Percentiles rank a stretch among this genome's conserved stretches.
Conservation (phyloP, 2,797 vertebrate species). For the Gallinago solitaria region DNA sequence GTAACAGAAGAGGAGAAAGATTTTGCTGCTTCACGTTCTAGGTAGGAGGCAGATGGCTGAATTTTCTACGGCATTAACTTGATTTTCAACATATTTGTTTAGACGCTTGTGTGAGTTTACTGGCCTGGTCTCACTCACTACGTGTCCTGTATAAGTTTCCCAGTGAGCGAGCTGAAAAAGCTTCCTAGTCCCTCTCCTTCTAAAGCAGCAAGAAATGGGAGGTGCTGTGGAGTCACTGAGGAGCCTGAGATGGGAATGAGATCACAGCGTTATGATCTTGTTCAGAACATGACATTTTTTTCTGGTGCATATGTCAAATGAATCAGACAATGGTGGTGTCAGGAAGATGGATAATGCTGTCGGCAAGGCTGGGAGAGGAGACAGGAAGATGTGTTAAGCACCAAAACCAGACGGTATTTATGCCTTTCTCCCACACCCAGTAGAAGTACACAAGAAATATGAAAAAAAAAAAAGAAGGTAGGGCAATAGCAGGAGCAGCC, state of each 20-base stretch:
- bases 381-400: conserved; percentile 6
- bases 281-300: conserved; percentile 46
- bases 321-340: conserved; percentile 57
- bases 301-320: conserved; percentile 64
- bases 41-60: not conserved
- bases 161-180: not conserved
- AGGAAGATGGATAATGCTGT: conserved; percentile 44
- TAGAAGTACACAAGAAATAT: conserved; percentile 4
- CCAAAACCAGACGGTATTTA: not conserved
- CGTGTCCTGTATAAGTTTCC: not conserved
- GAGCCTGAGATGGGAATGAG: conserved; percentile 39
- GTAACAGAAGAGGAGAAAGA: not conserved
- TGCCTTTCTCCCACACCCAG: not conserved
- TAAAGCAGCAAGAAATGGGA: not conserved
- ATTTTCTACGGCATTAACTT: not conserved
- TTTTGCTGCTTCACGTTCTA: not conserved
- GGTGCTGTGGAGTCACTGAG: not conserved
- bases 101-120: not conserved
- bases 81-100: not conserved
- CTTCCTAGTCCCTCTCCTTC: not conserved
- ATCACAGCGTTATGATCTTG: conserved; percentile 47
- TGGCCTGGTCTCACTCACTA: not conserved
- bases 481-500: not conserved
- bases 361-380: conserved; percentile 30
- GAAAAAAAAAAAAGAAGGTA: not conserved